phyloP scores from a whole-genome alignment of 1,140 invertebrate species.

The Drosophila parvula region DNA sequence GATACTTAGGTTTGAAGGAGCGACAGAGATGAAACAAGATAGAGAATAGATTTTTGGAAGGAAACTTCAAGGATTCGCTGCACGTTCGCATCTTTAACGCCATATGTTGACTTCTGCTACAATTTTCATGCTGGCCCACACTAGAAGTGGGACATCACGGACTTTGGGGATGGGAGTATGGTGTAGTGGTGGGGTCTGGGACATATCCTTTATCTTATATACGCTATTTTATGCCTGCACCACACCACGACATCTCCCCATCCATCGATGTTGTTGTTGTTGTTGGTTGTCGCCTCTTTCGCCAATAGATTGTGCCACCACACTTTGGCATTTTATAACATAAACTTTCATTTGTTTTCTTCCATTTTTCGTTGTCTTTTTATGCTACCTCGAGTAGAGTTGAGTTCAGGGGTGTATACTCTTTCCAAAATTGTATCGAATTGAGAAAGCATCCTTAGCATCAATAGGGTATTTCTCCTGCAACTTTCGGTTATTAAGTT shows the following conservation, averaged over 20 bases:
- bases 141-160: conserved; percentile 10
- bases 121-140: conserved; percentile 43
- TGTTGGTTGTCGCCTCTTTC: conserved; percentile 44
- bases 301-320: conserved; percentile 76
- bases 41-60: conserved; percentile 7
- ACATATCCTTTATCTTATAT: conserved; percentile 79
- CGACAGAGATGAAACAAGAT: background rate
- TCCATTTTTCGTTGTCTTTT: conserved; percentile 50
- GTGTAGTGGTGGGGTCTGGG: conserved; percentile 8
- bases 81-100: conserved; percentile 83
- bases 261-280: conserved; percentile 18
- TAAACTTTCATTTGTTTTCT: conserved; percentile 81
- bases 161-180: background rate
- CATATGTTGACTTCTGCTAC: conserved; percentile 80
- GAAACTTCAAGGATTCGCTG: conserved; percentile 71
- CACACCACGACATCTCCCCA: conserved; percentile 27
- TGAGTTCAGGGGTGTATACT: background rate
- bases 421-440: too few species aligned
- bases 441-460: too few species aligned
- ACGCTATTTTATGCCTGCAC: conserved; percentile 77
- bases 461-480: too few species aligned
- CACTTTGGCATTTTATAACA: conserved; percentile 82
- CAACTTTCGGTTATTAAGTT: too few species aligned
- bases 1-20: background rate
- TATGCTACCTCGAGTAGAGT: conserved; percentile 2